phyloP scores from a whole-genome alignment of 2,888 invertebrate species.

The Bugula neritina region DNA sequence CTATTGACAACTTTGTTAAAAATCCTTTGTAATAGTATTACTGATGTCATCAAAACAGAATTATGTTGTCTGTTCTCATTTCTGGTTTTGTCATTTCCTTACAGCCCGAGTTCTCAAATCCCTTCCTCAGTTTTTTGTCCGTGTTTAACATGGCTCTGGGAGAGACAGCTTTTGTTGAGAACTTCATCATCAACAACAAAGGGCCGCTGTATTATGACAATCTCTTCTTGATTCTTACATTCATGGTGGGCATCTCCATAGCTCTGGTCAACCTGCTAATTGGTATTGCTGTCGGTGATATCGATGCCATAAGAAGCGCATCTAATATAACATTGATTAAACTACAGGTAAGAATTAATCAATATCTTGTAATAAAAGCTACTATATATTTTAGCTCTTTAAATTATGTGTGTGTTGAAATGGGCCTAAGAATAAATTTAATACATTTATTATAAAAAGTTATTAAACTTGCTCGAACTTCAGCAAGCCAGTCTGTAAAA shows the following conservation, averaged over 20 bases:
- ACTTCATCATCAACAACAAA: not conserved
- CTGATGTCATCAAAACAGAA: too few relatives aligned
- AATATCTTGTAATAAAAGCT: too few relatives aligned
- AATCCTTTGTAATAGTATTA: too few relatives aligned
- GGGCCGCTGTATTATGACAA: not conserved
- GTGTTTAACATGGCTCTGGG: constrained; percentile 1
- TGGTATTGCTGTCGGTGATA: constrained; percentile 22
- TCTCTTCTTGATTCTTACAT: not conserved
- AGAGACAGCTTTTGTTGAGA: constrained; percentile 3
- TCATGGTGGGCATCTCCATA: not conserved
- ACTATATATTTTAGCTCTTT: not conserved
- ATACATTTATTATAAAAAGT: too few relatives aligned
- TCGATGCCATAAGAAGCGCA: not conserved
- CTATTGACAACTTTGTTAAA: too few relatives aligned
- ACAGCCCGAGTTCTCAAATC: not conserved
- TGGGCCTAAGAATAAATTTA: too few relatives aligned
- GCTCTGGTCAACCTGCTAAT: constrained; percentile 19
- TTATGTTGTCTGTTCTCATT: too few relatives aligned
- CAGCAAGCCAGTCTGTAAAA: too few relatives aligned
- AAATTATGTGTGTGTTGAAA: too few relatives aligned
- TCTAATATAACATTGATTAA: not conserved
- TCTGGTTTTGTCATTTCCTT: too few relatives aligned
- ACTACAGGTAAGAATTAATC: not conserved
- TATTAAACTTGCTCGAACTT: too few relatives aligned
- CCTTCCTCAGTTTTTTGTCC: not conserved